A percentile compares a stretch with the other conserved stretches of the same genome.
phyloP scores from a whole-genome alignment of 2,888 invertebrate genomes.

The Drosophila formosana region DNA sequence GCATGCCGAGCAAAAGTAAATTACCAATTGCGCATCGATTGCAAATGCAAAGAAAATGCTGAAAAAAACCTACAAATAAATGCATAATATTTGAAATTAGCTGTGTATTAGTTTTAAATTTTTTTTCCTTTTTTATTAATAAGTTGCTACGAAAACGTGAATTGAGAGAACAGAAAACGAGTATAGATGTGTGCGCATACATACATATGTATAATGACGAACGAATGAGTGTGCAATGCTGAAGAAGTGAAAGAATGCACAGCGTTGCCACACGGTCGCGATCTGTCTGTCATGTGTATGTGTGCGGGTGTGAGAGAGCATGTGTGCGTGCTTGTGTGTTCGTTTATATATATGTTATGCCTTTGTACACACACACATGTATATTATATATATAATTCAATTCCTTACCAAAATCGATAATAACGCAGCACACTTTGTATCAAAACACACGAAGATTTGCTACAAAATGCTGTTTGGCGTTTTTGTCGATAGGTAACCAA shows the following conservation, averaged over 20 bases:
- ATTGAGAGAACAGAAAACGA: slow-evolving; percentile 70
- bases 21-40: slow-evolving; percentile 77
- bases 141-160: slow-evolving; percentile 67
- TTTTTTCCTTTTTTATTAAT: slow-evolving; percentile 51
- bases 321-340: slow-evolving; percentile 42
- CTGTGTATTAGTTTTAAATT: slow-evolving; percentile 31
- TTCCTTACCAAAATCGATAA: slow-evolving; percentile 63
- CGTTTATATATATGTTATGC: slow-evolving; percentile 20
- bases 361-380: slow-evolving; percentile 33
- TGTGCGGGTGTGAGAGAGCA: slow-evolving; percentile 1
- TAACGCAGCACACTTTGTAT: slow-evolving; percentile 63
- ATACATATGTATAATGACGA: slow-evolving; percentile 54
- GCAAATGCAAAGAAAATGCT: slow-evolving; percentile 19
- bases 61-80: slow-evolving; percentile 21
- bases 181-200: slow-evolving; percentile 40
- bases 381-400: slow-evolving; percentile 45
- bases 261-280: slow-evolving; percentile 66
- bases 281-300: slow-evolving; percentile 16
- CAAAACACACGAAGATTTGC: slow-evolving; percentile 26
- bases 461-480: slow-evolving; percentile 37
- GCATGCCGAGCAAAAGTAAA: slow-evolving; percentile 35
- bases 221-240: slow-evolving; percentile 79
- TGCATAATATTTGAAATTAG: slow-evolving; percentile 21
- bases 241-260: slow-evolving; percentile 77
- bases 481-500: slow-evolving; percentile 53